Base-by-base conservation (phyloP, 2,113 vertebrate species). In the Xerus inauris region DNA sequence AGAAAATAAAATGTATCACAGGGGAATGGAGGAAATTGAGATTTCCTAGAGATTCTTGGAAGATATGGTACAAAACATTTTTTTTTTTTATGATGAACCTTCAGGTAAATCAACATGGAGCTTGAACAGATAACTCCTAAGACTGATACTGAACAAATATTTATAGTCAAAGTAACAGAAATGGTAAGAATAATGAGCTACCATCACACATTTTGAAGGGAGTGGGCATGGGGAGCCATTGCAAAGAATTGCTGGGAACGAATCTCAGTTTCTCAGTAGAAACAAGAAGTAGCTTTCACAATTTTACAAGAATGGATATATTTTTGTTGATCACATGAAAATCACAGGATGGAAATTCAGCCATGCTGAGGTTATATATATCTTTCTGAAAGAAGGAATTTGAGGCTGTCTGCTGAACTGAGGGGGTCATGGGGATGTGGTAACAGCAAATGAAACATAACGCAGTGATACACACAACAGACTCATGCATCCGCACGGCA, bases 301-400 rank as follows among this genome's bases (percentile, higher is more conserved):
- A 20, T 57, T 87, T 94, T 71, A 30, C 2, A 69, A 71, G 72
- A 71, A 86, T 47, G 71, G 57, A 85, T 57, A 3, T 86, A 42
- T 69, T 93, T 81, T 86, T 88, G 30, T 80, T 89, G 77, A 91
- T 79, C 67, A 79, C 40, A 81, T 64, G 75, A 54, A 91, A 95
- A 92, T 6, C 54, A 76, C 45, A 81, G 51, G 47, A 90, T 83
- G 88, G 85, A 79, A 81, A 87, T 72, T 92, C 47, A 90, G 93
- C 42, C 67, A 64, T 86, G 24, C 38, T 59, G 91, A 87, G 49
- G 79, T 91, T 77, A 64, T 45, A 54, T 49, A 28, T 42, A 64
- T 79, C 75, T 79, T 82, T 91, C 80, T 0, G 14, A 83, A 65
- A 95, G 86, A 40, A 67, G 35, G 59, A 81, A 73, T 49, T 57